A percentile compares a stretch with the other conserved stretches of the same genome.
Conservation (phyloP, 2,113 vertebrate genomes). For the Ifrita kowaldi region DNA sequence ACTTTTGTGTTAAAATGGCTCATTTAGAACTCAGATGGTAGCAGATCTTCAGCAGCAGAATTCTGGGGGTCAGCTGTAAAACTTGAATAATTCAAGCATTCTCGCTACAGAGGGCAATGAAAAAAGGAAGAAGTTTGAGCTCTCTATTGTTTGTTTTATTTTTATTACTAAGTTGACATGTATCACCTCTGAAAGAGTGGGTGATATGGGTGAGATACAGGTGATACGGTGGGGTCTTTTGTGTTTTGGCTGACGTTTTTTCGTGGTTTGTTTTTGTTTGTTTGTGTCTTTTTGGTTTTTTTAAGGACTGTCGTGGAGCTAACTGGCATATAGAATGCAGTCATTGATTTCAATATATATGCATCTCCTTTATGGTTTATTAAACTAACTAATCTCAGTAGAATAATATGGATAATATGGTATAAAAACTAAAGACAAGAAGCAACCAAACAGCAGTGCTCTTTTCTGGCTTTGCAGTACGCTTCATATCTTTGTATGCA, state of each 20-base stretch:
- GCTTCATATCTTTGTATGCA: background rate
- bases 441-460: background rate
- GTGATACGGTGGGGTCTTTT: too few species aligned
- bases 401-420: background rate
- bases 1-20: background rate
- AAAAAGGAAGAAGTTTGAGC: background rate
- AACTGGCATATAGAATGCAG: background rate
- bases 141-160: background rate
- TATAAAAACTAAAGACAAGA: background rate
- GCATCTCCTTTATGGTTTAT: background rate
- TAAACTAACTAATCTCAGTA: background rate
- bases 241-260: too few species aligned
- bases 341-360: background rate
- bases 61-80: background rate
- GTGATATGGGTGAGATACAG: background rate
- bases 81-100: background rate
- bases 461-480: background rate
- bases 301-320: background rate
- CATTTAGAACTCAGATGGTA: background rate
- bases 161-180: constrained; percentile 5
- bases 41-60: background rate
- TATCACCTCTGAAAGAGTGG: background rate
- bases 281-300: background rate
- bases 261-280: too few species aligned
- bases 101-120: background rate